These are phyloP conservation scores for Phymatocera aterrima DNA, from an alignment of 2,888 invertebrate species.

Conservation along the genomic window DNA sequence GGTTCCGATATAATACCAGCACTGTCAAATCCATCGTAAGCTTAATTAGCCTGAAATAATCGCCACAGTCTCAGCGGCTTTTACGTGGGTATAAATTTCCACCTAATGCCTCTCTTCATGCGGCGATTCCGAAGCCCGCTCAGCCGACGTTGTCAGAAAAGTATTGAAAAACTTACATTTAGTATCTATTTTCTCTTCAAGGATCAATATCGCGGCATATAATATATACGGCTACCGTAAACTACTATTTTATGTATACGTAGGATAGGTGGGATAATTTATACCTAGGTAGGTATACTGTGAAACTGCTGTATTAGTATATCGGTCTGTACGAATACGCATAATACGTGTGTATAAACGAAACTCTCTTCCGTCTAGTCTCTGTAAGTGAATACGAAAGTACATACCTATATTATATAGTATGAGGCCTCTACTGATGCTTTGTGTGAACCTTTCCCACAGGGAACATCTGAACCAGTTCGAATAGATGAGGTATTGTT, in stretches of 20 bases:
- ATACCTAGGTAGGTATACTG: background rate
- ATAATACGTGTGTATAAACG: background rate
- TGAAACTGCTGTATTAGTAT: conserved; percentile 18
- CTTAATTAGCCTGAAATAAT: conserved; percentile 7
- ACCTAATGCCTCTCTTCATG: background rate
- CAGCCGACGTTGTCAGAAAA: background rate
- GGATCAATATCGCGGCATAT: background rate
- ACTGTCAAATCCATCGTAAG: conserved; percentile 9
- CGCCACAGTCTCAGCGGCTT: background rate
- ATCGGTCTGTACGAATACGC: background rate
- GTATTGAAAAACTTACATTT: background rate
- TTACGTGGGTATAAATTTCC: background rate
- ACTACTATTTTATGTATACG: background rate
- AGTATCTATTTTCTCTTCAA: background rate
- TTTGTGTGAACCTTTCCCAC: background rate
- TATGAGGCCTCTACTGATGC: conserved; percentile 3
- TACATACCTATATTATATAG: too few species aligned
- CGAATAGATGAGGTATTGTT: conserved; percentile 29
- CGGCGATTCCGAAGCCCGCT: too few species aligned
- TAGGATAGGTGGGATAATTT: background rate
- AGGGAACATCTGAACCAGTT: conserved; percentile 8
- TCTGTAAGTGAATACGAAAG: background rate
- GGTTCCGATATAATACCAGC: conserved; percentile 3
- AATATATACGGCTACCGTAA: background rate
- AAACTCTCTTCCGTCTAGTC: background rate